Base-by-base conservation (phyloP, 2,797 vertebrate genomes). In the Acrossocheilus wenchowensis region DNA sequence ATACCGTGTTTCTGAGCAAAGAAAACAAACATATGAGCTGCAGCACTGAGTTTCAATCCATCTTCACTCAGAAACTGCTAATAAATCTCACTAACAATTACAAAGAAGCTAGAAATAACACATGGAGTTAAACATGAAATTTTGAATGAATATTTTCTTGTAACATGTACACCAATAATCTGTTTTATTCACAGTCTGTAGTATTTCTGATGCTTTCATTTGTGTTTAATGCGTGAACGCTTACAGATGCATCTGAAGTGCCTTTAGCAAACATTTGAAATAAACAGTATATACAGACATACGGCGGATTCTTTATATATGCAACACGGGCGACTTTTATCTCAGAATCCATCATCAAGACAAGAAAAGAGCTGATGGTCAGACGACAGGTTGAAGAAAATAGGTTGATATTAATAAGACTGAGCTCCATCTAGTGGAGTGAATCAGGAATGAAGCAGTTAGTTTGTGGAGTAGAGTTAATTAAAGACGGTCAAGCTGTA, bases 1-100 rank as follows among this genome's bases (percentile, higher is more conserved):
- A 99, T 99, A 30, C 95, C 95, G 0, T 98, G 94, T 94, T 96
- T 95, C 98, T 99, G 90, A 3, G 45, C 0, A 45, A 17, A 82
- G 19, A 82, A 9, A 75, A 50, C 19, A 71, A 30, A 34, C 17
- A 66, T 0, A 17, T 17, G 26, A 17, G 64, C 2, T 34, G 3
- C 6, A 66, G 62, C 14, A 34, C n/a, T 12, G n/a, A 64, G 11
- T 6, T 21, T 4, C 10, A 11, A 12, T 26, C 26, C n/a, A 21
- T 19, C 19, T 34, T 1, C n/a, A 8, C 36, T 30, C 23, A 73
- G 8, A 68, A 11, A 2, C 21, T 21, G 4, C 34, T 11, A 21
- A 4, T 21, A 10, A 1, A 69, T 41, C 41, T 71, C 4, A 10
- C 66, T 5, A 39, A 39, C 9, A 69, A 21, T 17, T 10, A 69